These are phyloP conservation scores for Tadarida brasiliensis DNA, from an alignment of 2,797 vertebrate genomes.

Conservation along the genomic window DNA sequence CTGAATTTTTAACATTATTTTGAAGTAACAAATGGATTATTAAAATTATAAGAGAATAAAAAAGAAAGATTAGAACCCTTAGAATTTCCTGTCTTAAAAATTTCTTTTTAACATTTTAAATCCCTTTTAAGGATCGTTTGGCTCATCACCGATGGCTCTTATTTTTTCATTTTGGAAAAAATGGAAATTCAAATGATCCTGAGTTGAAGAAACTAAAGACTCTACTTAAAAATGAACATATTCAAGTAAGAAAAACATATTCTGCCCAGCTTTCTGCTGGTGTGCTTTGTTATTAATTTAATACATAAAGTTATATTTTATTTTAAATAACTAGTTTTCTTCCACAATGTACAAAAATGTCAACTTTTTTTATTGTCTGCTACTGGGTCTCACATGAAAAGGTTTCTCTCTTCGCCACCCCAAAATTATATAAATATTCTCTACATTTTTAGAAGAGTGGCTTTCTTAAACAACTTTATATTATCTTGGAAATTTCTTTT, in stretches of 20 bases:
- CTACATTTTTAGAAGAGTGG: neutral
- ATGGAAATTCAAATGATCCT: constrained; percentile 85
- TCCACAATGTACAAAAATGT: neutral
- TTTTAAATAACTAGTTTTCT: constrained; percentile 57
- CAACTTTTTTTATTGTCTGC: neutral
- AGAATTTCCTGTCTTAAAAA: neutral
- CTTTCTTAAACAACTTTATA: constrained; percentile 6
- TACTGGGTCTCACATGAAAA: neutral
- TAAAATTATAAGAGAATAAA: constrained; percentile 40
- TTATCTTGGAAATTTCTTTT: constrained; percentile 48
- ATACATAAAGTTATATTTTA: constrained; percentile 60
- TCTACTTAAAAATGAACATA: constrained; percentile 93
- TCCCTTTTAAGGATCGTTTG: constrained; percentile 90
- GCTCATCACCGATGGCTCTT: constrained; percentile 96
- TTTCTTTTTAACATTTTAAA: neutral
- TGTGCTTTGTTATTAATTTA: constrained; percentile 22
- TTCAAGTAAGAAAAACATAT: constrained; percentile 91
- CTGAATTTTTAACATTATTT: constrained; percentile 39
- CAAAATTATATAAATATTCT: neutral
- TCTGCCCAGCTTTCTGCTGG: neutral
- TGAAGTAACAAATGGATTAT: neutral
- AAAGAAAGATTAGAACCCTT: constrained; percentile 20
- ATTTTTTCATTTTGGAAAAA: constrained; percentile 94
- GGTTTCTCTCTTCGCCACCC: neutral
- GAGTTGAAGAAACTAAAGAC: constrained; percentile 96